Conservation (phyloP, 1,140 invertebrate species). For the Pentalonia nigronervosa region DNA sequence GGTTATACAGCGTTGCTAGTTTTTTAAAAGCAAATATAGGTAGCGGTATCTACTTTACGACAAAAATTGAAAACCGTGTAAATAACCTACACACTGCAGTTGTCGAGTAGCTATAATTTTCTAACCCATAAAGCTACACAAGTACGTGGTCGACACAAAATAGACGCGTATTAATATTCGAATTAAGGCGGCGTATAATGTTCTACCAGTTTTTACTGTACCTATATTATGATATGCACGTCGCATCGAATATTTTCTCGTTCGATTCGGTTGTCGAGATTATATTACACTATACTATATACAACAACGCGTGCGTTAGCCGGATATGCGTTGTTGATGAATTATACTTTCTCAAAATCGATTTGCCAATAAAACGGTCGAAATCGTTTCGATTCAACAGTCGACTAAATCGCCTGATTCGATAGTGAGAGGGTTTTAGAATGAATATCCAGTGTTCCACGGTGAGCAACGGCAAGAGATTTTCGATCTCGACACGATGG, state of each 20-base stretch:
- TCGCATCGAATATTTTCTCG: background rate
- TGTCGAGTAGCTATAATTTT: too few relatives aligned
- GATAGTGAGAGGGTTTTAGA: background rate
- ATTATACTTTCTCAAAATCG: conserved; percentile 31
- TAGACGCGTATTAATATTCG: too few relatives aligned
- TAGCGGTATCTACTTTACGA: too few relatives aligned
- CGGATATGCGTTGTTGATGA: conserved; percentile 4
- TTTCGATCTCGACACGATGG: background rate
- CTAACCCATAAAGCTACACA: too few relatives aligned
- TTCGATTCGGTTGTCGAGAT: background rate
- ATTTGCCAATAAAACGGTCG: background rate
- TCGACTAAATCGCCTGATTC: background rate
- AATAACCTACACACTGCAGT: too few relatives aligned
- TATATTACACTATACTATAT: background rate
- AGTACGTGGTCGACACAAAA: too few relatives aligned
- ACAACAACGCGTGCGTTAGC: background rate
- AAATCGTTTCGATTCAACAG: background rate
- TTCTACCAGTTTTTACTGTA: background rate
- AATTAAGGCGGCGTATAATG: background rate
- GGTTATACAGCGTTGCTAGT: too few relatives aligned
- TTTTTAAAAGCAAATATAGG: too few relatives aligned
- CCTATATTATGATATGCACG: background rate
- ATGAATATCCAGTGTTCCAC: too few relatives aligned
- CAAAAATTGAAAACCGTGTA: too few relatives aligned
- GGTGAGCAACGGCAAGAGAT: background rate